phyloP scores from a whole-genome alignment of 2,888 invertebrate genomes.

The Petrolisthes manimaculis region DNA sequence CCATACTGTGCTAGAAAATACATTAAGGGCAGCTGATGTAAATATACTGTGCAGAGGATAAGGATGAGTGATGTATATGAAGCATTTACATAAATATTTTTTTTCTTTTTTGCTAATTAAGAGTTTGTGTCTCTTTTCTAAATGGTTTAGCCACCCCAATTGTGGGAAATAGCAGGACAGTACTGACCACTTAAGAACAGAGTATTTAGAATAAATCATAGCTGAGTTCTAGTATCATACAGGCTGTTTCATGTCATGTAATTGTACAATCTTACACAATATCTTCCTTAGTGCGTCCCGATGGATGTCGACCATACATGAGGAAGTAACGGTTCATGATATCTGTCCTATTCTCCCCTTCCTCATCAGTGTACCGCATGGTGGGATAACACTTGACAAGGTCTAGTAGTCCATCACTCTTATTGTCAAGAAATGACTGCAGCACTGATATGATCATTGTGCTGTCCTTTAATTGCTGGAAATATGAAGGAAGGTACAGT shows the following conservation, averaged over 20 bases:
- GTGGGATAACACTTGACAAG: conserved; percentile 83
- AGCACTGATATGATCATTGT: conserved; percentile 92
- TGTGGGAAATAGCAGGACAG: too few species aligned
- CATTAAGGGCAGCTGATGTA: neutral
- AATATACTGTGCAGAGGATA: neutral
- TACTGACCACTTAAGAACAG: too few species aligned
- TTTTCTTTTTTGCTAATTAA: too few species aligned
- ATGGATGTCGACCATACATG: conserved; percentile 79
- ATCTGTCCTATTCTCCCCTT: conserved; percentile 72
- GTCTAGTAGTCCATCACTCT: conserved; percentile 75
- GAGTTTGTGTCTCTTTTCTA: too few species aligned
- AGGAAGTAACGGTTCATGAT: conserved; percentile 90
- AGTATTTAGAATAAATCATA: too few species aligned
- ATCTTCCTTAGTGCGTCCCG: conserved; percentile 70
- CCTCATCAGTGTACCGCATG: conserved; percentile 73
- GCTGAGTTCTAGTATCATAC: too few species aligned
- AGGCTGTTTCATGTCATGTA: neutral
- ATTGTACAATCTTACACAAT: conserved; percentile 68
- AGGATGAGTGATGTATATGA: neutral
- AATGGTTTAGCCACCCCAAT: too few species aligned
- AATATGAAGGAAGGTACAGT: conserved; percentile 25
- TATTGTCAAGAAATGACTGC: conserved; percentile 77
- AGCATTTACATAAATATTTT: too few species aligned
- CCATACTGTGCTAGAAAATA: neutral
- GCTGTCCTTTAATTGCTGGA: conserved; percentile 90